These are phyloP conservation scores for Watsonalla cultraria DNA, from an alignment of 2,888 invertebrate species.

Conservation along the genomic window DNA sequence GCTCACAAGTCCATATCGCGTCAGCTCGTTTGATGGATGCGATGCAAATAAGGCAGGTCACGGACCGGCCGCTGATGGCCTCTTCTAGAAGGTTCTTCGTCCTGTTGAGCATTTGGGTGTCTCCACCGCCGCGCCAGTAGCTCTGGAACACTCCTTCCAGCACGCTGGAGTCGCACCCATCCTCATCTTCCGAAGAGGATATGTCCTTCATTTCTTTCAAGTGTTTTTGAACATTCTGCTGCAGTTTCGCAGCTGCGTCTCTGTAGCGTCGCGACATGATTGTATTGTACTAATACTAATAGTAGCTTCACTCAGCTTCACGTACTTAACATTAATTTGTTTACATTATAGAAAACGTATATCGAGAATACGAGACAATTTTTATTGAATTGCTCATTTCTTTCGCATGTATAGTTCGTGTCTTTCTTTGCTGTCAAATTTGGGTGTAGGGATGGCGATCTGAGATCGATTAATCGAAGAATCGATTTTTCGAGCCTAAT, in stretches of 20 bases:
- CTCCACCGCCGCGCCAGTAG: conserved; percentile 61
- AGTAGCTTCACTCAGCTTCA: not conserved
- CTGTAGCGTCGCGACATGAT: conserved; percentile 63
- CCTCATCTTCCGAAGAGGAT: conserved; percentile 70
- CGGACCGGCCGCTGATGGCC: conserved; percentile 86
- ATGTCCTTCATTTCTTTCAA: conserved; percentile 62
- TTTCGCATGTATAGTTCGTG: too few relatives aligned
- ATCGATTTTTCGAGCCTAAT: too few relatives aligned
- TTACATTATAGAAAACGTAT: too few relatives aligned
- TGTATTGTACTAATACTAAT: not conserved
- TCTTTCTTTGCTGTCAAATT: too few relatives aligned
- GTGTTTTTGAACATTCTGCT: conserved; percentile 68
- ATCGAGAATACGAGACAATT: too few relatives aligned
- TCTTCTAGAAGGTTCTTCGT: conserved; percentile 88
- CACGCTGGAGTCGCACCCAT: conserved; percentile 57
- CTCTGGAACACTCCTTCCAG: conserved; percentile 63
- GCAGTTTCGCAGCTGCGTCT: conserved; percentile 67
- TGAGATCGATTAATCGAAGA: too few relatives aligned
- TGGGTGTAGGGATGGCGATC: too few relatives aligned
- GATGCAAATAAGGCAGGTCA: conserved; percentile 94
- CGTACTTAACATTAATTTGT: too few relatives aligned
- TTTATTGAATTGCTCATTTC: too few relatives aligned
- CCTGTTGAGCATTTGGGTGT: conserved; percentile 62
- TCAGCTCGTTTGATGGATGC: conserved; percentile 89
- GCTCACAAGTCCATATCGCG: conserved; percentile 91